phyloP scores from a whole-genome alignment of 1,140 invertebrate species.

The Drosophila truncata region DNA sequence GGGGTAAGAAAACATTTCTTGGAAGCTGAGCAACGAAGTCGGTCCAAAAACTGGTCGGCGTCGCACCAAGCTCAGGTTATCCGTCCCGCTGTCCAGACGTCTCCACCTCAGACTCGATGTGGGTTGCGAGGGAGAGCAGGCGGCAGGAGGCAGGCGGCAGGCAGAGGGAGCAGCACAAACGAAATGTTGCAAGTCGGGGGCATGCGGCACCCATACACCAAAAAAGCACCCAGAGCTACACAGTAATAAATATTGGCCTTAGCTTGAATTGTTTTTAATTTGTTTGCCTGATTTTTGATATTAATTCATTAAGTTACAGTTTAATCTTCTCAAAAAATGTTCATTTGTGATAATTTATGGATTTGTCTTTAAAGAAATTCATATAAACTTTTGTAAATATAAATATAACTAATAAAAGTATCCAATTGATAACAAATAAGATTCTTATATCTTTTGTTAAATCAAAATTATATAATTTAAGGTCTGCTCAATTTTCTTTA shows the following conservation, averaged over 20 bases:
- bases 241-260: conserved; percentile 1
- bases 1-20: conserved; percentile 56
- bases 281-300: neutral
- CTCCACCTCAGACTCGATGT: conserved; percentile 1
- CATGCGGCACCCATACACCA: conserved; percentile 52
- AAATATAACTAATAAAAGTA: neutral
- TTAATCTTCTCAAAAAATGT: no score
- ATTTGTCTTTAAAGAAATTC: neutral
- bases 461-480: neutral
- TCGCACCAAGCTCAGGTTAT: conserved; percentile 25
- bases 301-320: neutral
- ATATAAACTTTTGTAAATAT: neutral
- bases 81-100: conserved; percentile 8
- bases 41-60: conserved; percentile 50
- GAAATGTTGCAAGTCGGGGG: conserved; percentile 69
- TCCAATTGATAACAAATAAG: neutral
- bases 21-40: conserved; percentile 59
- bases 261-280: no score
- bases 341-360: no score
- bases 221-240: conserved; percentile 5
- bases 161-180: conserved; percentile 20
- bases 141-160: no score
- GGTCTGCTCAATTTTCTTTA: neutral
- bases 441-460: neutral
- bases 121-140: conserved; percentile 12